Percentiles rank a stretch among this genome's conserved stretches.
Evolutionary conservation across 2,113 vertebrate species (phyloP).

Genomic region (Edolisoma coerulescens): DNA sequence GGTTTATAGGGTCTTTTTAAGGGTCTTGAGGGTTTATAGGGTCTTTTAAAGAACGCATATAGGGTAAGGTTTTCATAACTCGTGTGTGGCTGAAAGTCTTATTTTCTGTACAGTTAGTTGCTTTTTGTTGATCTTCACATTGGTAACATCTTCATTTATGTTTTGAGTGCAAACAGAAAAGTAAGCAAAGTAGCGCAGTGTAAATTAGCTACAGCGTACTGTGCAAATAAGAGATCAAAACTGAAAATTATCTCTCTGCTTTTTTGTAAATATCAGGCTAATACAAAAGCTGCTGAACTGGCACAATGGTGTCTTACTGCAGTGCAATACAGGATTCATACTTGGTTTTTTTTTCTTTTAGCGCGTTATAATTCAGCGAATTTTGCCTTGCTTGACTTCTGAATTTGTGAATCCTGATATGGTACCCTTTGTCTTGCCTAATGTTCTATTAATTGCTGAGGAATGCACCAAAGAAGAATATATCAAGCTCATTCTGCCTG

Average conservation of each 20-base stretch:
- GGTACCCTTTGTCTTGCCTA: conserved; percentile 97
- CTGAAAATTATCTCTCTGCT: not conserved
- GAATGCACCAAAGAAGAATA: conserved; percentile 98
- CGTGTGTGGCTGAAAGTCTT: not conserved
- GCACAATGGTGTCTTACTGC: not conserved
- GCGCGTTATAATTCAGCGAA: conserved; percentile 93
- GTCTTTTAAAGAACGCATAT: not conserved
- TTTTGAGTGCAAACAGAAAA: not conserved
- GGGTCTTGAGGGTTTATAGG: not conserved
- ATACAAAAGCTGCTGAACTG: not conserved
- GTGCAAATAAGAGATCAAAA: not conserved
- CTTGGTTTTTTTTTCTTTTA: conserved; percentile 48
- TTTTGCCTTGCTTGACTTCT: conserved; percentile 89
- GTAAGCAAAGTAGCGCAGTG: not conserved
- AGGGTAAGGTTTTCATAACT: not conserved
- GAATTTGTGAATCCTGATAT: conserved; percentile 98
- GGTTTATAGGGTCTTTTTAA: not conserved
- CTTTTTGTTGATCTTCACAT: not conserved
- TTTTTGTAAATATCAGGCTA: not conserved
- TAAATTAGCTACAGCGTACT: not conserved
- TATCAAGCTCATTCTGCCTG: conserved; percentile 87
- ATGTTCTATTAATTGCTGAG: conserved; percentile 95
- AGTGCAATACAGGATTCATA: not conserved
- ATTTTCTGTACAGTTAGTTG: not conserved
- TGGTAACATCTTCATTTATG: not conserved